Conservation (phyloP, 1,140 invertebrate species). For the Listronotus oregonensis region DNA sequence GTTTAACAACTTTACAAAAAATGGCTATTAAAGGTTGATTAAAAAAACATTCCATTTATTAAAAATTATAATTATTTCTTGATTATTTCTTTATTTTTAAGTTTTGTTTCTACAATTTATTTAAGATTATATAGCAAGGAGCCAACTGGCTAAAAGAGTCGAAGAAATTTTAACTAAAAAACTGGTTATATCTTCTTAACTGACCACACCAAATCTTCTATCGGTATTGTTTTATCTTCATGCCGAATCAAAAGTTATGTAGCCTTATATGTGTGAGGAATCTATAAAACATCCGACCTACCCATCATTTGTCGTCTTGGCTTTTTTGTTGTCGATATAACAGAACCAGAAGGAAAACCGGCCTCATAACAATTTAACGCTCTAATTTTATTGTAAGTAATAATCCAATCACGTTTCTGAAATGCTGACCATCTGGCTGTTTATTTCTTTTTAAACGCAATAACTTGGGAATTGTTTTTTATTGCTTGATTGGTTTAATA, state of each 20-base stretch:
- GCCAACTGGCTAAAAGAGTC: no score
- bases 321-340: constrained; percentile 4
- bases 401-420: constrained; percentile 28
- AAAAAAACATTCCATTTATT: no score
- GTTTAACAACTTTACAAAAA: no score
- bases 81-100: no score
- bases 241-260: constrained; percentile 19
- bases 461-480: constrained; percentile 25
- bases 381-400: constrained; percentile 35
- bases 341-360: constrained; percentile 24
- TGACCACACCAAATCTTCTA: no score
- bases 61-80: no score
- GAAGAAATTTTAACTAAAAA: no score
- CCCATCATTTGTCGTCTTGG: constrained; percentile 20
- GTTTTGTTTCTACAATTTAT: no score
- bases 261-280: constrained; percentile 32
- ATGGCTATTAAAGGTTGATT: no score
- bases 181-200: no score
- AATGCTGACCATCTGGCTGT: constrained; percentile 24
- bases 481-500: constrained; percentile 12
- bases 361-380: constrained; percentile 30
- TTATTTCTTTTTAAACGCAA: constrained; percentile 34
- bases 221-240: background rate
- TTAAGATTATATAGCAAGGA: no score
- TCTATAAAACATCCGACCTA: constrained; percentile 31